phyloP scores from a whole-genome alignment of 2,888 invertebrate species.

The Habrosyne pyritoides region DNA sequence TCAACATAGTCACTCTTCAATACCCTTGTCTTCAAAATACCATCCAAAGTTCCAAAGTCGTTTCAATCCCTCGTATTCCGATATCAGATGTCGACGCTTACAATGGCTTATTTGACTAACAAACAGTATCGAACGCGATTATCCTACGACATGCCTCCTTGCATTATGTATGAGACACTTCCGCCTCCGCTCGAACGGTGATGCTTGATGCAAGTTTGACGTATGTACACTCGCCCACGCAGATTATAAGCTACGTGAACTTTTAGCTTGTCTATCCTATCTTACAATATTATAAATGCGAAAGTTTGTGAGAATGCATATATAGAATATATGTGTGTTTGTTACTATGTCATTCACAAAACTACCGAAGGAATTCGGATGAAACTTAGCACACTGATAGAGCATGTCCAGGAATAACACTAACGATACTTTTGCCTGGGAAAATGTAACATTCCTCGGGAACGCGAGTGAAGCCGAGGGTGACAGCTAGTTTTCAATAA shows the following conservation, averaged over 20 bases:
- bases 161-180: constrained; percentile 75
- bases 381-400: too few species aligned
- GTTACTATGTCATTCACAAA: too few species aligned
- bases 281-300: too few species aligned
- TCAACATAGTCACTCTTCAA: not conserved
- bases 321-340: too few species aligned
- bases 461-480: too few species aligned
- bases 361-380: too few species aligned
- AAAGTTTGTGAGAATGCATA: constrained; percentile 19
- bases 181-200: constrained; percentile 50
- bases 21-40: not conserved
- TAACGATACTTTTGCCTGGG: too few species aligned
- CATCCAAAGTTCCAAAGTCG: constrained; percentile 2
- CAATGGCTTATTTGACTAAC: constrained; percentile 81
- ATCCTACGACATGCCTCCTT: constrained; percentile 51
- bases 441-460: too few species aligned
- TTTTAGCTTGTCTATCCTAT: constrained; percentile 14
- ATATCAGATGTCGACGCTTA: constrained; percentile 61
- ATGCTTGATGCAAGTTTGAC: constrained; percentile 36
- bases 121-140: constrained; percentile 73
- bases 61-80: constrained; percentile 22
- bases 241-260: constrained; percentile 1
- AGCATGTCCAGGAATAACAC: too few species aligned
- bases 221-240: constrained; percentile 24
- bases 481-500: too few species aligned